These are phyloP conservation scores for Elgaria multicarinata DNA, from an alignment of 2,113 vertebrate species.

Conservation along the genomic window DNA sequence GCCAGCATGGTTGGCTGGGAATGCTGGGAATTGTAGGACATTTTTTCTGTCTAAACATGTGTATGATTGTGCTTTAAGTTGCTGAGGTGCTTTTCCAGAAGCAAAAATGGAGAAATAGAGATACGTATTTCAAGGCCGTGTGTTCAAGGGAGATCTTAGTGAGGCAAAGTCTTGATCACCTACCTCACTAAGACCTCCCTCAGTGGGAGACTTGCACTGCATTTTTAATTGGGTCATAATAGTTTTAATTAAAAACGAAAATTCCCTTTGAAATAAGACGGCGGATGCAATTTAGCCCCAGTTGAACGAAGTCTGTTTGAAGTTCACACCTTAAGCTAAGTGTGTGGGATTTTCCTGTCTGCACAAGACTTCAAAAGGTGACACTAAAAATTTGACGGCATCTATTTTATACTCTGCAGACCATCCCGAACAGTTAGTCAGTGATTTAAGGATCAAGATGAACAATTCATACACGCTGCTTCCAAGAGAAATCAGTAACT, in stretches of 20 bases:
- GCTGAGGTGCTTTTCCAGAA: neutral
- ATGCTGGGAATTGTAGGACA: too few relatives aligned
- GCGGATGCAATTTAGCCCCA: neutral
- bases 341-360: constrained; percentile 1
- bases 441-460: neutral
- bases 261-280: neutral
- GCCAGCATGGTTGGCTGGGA: too few relatives aligned
- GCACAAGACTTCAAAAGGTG: neutral
- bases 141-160: too few relatives aligned
- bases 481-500: neutral
- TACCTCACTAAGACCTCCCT: neutral
- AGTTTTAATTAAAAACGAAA: neutral
- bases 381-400: neutral
- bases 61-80: too few relatives aligned
- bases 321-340: neutral
- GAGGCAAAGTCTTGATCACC: neutral
- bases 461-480: neutral
- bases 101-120: neutral
- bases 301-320: neutral
- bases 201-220: neutral
- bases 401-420: neutral
- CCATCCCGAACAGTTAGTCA: neutral
- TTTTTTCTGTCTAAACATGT: too few relatives aligned
- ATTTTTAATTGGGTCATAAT: constrained; percentile 2
- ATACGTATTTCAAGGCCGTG: neutral